Conservation (phyloP, 2,113 vertebrate species). For the Syrmaticus mikado region DNA sequence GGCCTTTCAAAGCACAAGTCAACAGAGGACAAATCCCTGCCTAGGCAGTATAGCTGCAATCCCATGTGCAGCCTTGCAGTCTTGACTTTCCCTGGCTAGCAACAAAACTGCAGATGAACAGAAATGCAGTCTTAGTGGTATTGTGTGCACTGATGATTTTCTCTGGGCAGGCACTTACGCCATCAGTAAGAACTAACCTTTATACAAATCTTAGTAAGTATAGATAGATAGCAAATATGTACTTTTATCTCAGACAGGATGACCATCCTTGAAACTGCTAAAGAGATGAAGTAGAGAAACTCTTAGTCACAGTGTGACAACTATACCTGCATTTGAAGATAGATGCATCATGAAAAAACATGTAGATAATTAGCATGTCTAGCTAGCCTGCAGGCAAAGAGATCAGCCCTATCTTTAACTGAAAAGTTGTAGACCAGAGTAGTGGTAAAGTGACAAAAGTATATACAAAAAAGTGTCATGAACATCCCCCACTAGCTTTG, state of each 20-base stretch:
- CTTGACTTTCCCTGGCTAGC: slow-evolving; percentile 26
- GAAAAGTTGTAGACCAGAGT: too few species aligned
- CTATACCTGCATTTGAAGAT: too few species aligned
- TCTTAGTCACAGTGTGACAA: background rate
- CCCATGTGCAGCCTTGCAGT: slow-evolving; percentile 16
- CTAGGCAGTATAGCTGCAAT: slow-evolving; percentile 22
- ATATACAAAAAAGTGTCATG: too few species aligned
- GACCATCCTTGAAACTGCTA: background rate
- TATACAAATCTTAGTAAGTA: background rate
- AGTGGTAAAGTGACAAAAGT: too few species aligned
- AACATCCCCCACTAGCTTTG: too few species aligned
- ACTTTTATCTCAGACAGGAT: background rate
- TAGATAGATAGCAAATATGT: background rate
- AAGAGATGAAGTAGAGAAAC: background rate
- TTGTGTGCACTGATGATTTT: background rate
- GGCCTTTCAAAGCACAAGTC: background rate
- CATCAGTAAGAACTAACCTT: background rate
- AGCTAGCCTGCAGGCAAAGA: too few species aligned
- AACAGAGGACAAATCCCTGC: background rate
- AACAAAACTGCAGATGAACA: background rate
- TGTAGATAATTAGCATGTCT: too few species aligned
- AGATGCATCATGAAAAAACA: too few species aligned
- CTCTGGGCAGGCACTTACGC: background rate
- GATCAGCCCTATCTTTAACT: too few species aligned
- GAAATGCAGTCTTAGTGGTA: background rate